Base-by-base conservation (phyloP, 2,113 vertebrate genomes). In the Motacilla tschutschensis region DNA sequence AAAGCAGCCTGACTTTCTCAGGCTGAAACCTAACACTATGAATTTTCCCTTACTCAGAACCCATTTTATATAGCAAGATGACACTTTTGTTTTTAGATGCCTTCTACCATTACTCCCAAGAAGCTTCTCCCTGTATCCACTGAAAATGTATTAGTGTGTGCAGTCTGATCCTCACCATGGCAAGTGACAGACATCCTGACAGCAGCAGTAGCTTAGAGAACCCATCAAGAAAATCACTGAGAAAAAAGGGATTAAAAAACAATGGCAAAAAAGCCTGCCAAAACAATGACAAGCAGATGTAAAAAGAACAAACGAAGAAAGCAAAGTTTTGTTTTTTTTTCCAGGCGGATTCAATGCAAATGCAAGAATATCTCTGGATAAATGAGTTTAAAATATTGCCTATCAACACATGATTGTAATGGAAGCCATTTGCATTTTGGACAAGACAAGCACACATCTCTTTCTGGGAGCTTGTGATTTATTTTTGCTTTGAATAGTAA, bases 11-110 rank as follows among this genome's bases (percentile, higher is more conserved):
- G 14, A 2, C 13, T 78, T 69, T 75, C 14, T 58, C 22, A 67
- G 25, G 5, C 21, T 59, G 53, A 83, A 87, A 17, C 12, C 14
- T 55, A 55, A 60, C 18, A 38, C 3, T 2, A 43, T 57, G 86
- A 79, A 75, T 69, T 33, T 29, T 59, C 6, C 15, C 36, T 85
- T 73, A 40, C 12, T 17, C 5, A 1, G 15, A 67, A 19, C 8
- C 7, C 19, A 65, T 88, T 90, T 84, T 25, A 86, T 64, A 60
- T 19, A 48, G 35, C 16, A 31, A 57, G 31, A 70, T 70, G 51
- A 57, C 53, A 71, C 5, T 70, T 89, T 20, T 70, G 66, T 64
- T 85, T 83, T 88, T 60, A 78, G 58, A 71, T 85, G 26, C 5
- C 21, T 79, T 31, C 71, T 69, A 29, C 35, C 17, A n/a, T 72